These are phyloP conservation scores for Caenorhabditis sp. DNA, from an alignment of 2,888 invertebrate genomes.

Conservation along the genomic window DNA sequence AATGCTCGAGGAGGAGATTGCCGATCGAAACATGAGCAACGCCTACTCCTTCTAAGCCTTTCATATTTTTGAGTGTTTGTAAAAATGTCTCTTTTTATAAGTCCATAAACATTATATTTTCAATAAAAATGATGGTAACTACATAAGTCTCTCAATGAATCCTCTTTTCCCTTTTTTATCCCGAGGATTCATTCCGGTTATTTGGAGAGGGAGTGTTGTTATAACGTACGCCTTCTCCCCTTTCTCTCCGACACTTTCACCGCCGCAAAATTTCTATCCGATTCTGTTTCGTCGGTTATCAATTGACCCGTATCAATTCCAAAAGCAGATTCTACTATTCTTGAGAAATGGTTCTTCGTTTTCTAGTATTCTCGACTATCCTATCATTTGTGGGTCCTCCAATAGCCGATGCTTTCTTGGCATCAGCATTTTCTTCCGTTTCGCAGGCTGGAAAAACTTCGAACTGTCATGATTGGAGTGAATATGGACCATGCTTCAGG, in stretches of 20 bases:
- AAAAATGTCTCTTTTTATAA: slow-evolving; percentile 44
- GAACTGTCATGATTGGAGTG: slow-evolving; percentile 80
- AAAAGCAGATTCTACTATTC: neutral
- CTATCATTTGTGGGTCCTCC: slow-evolving; percentile 56
- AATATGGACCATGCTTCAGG: slow-evolving; percentile 80
- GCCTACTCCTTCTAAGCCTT: slow-evolving; percentile 72
- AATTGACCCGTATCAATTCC: slow-evolving; percentile 12
- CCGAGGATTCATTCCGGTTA: slow-evolving; percentile 48
- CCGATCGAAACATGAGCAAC: slow-evolving; percentile 79
- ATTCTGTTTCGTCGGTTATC: slow-evolving; percentile 32
- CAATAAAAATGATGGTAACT: slow-evolving; percentile 50
- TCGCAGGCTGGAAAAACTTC: slow-evolving; percentile 76
- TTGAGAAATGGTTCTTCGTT: slow-evolving; percentile 31
- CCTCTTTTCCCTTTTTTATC: slow-evolving; percentile 13
- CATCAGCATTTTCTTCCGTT: slow-evolving; percentile 79
- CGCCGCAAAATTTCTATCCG: slow-evolving; percentile 24
- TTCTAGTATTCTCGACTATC: slow-evolving; percentile 38
- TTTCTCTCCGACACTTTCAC: slow-evolving; percentile 30
- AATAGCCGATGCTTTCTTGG: slow-evolving; percentile 73
- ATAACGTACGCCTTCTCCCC: slow-evolving; percentile 25
- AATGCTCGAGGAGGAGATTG: slow-evolving; percentile 81
- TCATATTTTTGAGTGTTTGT: slow-evolving; percentile 30
- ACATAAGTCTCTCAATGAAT: slow-evolving; percentile 1
- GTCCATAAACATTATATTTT: neutral
- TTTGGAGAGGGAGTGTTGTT: slow-evolving; percentile 31